These are phyloP conservation scores for Bubo blakistoni DNA, from an alignment of 2,113 vertebrate species.

Conservation along the genomic window DNA sequence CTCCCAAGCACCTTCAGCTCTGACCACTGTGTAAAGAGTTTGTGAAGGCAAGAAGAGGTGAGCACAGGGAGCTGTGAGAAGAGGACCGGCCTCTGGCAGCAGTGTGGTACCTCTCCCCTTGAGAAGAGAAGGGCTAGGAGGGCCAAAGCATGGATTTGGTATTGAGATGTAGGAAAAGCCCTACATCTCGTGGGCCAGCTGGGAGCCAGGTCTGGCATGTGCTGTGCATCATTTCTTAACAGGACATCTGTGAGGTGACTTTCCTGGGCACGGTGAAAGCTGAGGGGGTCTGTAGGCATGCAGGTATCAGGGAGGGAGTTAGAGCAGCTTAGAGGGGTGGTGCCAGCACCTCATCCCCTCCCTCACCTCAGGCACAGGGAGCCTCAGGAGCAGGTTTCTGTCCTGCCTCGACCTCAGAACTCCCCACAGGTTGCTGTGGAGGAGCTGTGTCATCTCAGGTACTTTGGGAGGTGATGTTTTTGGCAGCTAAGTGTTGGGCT, in stretches of 20 bases:
- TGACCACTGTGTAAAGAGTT: background rate
- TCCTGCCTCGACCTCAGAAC: background rate
- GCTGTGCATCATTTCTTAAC: rapidly evolving
- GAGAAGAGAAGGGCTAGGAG: background rate
- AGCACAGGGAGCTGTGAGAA: background rate
- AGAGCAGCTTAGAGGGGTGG: background rate
- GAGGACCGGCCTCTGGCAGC: background rate
- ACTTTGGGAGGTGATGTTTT: background rate
- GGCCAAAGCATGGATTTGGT: background rate
- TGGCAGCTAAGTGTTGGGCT: background rate
- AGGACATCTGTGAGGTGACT: background rate
- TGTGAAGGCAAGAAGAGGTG: background rate
- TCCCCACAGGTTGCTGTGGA: background rate
- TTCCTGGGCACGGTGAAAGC: background rate
- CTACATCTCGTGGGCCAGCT: background rate
- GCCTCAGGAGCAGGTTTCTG: background rate
- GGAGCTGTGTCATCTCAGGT: background rate
- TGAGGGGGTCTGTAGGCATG: rapidly evolving
- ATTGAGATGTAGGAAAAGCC: background rate
- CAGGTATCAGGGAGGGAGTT: rapidly evolving
- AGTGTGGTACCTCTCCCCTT: background rate
- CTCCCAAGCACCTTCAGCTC: background rate
- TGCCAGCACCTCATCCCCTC: background rate
- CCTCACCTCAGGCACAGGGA: background rate
- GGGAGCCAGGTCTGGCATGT: background rate